Conservation (phyloP, 1,140 invertebrate genomes). For the Camponotus floridanus region DNA sequence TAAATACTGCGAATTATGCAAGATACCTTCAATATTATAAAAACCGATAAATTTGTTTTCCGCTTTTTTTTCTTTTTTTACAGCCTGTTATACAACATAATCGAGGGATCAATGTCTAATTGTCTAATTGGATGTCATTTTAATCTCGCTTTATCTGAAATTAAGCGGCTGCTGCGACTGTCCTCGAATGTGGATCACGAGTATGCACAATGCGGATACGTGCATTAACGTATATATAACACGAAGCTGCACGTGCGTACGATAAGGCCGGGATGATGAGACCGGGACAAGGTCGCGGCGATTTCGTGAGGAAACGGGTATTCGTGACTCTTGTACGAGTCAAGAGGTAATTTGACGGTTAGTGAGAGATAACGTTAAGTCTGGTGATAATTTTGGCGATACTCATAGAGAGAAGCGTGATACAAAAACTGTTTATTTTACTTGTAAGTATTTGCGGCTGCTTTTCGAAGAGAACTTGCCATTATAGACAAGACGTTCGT, state of each 20-base stretch:
- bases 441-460: not conserved
- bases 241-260: not conserved
- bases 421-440: not conserved
- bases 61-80: too few species aligned
- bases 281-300: slow-evolving; percentile 20
- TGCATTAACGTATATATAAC: slow-evolving; percentile 21
- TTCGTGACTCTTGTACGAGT: not conserved
- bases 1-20: not conserved
- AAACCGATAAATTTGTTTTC: not conserved
- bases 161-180: not conserved
- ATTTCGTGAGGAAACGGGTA: not conserved
- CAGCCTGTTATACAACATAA: not conserved
- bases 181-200: slow-evolving; percentile 14
- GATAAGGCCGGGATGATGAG: not conserved
- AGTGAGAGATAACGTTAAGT: not conserved
- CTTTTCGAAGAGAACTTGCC: not conserved
- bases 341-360: not conserved
- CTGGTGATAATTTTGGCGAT: not conserved
- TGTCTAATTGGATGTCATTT: not conserved
- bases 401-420: not conserved
- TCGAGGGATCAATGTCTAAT: not conserved
- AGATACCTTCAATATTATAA: not conserved
- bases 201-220: not conserved
- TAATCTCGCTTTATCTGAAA: slow-evolving; percentile 33
- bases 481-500: not conserved